phyloP scores from a whole-genome alignment of 1,140 invertebrate species.

The Heliothis virescens region DNA sequence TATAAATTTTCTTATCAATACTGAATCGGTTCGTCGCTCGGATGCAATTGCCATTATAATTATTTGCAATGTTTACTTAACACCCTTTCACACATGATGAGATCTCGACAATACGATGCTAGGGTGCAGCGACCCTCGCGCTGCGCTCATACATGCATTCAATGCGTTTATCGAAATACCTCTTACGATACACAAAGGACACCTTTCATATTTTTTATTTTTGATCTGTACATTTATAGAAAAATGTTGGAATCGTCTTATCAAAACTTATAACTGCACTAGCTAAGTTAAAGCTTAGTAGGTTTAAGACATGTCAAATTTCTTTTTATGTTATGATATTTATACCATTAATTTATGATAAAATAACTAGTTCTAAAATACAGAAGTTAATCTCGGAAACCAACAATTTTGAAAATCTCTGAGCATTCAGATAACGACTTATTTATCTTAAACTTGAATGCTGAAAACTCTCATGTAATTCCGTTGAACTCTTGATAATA shows the following conservation, averaged over 20 bases:
- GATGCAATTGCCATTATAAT: constrained; percentile 85
- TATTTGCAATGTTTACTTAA: constrained; percentile 87
- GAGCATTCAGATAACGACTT: no score
- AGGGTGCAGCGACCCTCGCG: constrained; percentile 66
- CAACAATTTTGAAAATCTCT: no score
- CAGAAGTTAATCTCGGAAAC: no score
- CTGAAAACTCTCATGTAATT: constrained; percentile 39
- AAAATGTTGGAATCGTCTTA: background rate
- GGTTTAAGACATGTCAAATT: no score
- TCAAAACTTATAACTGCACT: background rate
- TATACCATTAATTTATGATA: no score
- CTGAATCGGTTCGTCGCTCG: constrained; percentile 65
- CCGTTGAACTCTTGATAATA: constrained; percentile 32
- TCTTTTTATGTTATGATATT: no score
- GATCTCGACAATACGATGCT: constrained; percentile 75
- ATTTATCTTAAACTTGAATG: constrained; percentile 15
- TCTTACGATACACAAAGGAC: constrained; percentile 59
- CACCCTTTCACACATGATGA: constrained; percentile 86
- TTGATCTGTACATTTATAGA: constrained; percentile 4
- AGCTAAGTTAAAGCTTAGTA: background rate
- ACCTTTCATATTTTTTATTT: constrained; percentile 49
- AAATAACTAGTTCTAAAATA: no score
- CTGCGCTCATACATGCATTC: constrained; percentile 50
- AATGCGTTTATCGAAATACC: constrained; percentile 60
- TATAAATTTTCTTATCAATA: constrained; percentile 78